These are phyloP conservation scores for Etheostoma cragini DNA, from an alignment of 2,113 vertebrate genomes.

Conservation along the genomic window DNA sequence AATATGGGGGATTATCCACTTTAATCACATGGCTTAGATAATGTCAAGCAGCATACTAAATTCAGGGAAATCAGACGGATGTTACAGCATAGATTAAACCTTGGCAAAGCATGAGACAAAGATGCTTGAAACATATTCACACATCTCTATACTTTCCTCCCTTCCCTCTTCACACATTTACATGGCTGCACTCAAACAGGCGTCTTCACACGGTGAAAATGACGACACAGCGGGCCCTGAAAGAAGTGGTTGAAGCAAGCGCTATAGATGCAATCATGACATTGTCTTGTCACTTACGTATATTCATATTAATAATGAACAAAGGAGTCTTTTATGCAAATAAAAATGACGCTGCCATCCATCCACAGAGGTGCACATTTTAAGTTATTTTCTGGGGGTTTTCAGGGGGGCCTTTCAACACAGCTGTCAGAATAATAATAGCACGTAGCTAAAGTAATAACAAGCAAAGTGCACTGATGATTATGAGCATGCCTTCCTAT, in stretches of 20 bases:
- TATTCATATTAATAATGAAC: slow-evolving; percentile 24
- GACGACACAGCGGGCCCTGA: slow-evolving; percentile 14
- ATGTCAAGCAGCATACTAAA: slow-evolving; percentile 38
- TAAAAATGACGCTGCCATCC: not conserved
- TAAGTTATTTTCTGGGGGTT: not conserved
- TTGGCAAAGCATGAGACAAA: slow-evolving; percentile 26
- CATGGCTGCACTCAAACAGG: slow-evolving; percentile 11
- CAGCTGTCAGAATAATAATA: slow-evolving; percentile 27
- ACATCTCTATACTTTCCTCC: not conserved
- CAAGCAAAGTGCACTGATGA: not conserved
- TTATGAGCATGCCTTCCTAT: not conserved
- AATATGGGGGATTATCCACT: slow-evolving; percentile 39
- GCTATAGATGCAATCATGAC: slow-evolving; percentile 18
- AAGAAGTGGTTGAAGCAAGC: slow-evolving; percentile 28
- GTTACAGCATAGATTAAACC: slow-evolving; percentile 35
- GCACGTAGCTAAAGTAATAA: not conserved
- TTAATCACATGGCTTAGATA: slow-evolving; percentile 37
- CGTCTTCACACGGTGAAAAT: slow-evolving; percentile 25
- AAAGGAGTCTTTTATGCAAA: slow-evolving; percentile 10
- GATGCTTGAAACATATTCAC: slow-evolving; percentile 29
- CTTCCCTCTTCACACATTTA: slow-evolving; percentile 36
- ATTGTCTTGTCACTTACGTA: slow-evolving; percentile 39
- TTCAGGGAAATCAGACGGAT: slow-evolving; percentile 21
- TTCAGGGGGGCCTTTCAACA: not conserved
- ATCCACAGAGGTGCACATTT: not conserved